These are phyloP conservation scores for Odontocolon sp. DNA, from an alignment of 2,888 invertebrate genomes.

Conservation along the genomic window DNA sequence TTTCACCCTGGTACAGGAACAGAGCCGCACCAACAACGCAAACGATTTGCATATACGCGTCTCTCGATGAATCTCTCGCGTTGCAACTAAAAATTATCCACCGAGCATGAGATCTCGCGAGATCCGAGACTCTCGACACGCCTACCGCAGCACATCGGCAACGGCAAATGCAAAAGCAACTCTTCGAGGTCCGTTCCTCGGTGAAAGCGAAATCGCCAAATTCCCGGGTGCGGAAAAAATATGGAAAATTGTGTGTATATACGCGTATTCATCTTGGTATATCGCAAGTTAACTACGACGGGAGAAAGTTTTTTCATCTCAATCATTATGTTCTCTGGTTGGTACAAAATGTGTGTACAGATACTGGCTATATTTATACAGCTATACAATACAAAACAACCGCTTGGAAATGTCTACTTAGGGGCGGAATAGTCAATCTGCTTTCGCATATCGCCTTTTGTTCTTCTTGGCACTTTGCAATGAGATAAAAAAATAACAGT, in stretches of 20 bases:
- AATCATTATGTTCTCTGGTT: conserved; percentile 26
- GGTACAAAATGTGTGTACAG: conserved; percentile 6
- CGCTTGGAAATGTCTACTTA: conserved; percentile 5
- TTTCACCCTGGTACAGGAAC: too few relatives aligned
- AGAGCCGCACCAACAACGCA: background rate
- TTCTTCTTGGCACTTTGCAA: background rate
- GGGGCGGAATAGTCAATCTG: background rate
- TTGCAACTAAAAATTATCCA: conserved; percentile 46
- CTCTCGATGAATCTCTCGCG: background rate
- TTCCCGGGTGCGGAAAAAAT: conserved; percentile 30
- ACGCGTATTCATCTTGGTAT: background rate
- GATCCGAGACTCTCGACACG: conserved; percentile 40
- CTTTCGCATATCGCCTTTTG: background rate
- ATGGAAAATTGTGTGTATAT: conserved; percentile 45
- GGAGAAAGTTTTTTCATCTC: conserved; percentile 34
- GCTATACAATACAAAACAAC: background rate
- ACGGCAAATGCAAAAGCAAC: conserved; percentile 14
- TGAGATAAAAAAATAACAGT: too few relatives aligned
- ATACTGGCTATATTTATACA: conserved; percentile 7
- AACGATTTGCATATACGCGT: conserved; percentile 21
- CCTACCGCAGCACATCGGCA: conserved; percentile 30
- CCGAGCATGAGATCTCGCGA: conserved; percentile 24
- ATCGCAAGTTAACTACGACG: background rate
- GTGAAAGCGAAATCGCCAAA: conserved; percentile 57
- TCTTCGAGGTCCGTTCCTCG: background rate